Conservation (phyloP, 30 jellyfish, hydroid and myxozoan species). For the Aurelia sp. region DNA sequence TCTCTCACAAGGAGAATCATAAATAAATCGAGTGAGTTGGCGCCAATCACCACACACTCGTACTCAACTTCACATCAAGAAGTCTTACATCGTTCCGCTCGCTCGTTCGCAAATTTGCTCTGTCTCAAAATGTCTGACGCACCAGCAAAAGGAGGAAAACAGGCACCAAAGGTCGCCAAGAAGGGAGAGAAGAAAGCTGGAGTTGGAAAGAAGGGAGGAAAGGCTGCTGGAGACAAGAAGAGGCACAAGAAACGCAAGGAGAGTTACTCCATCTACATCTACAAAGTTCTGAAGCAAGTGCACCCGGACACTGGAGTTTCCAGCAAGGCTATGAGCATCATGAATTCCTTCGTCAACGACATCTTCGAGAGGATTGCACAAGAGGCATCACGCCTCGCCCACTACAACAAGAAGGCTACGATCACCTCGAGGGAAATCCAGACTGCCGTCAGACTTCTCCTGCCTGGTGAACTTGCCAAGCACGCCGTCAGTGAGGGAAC, state of each 20-base stretch:
- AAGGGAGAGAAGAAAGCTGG: slow-evolving; percentile 56
- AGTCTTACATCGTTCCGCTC: no score
- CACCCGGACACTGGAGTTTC: slow-evolving; percentile 91
- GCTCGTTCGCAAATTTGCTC: no score
- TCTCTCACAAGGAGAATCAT: no score
- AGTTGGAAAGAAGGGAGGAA: slow-evolving; percentile 62
- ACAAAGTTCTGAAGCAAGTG: slow-evolving; percentile 89
- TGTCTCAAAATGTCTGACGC: slow-evolving; percentile 35
- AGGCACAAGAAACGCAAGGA: slow-evolving; percentile 66
- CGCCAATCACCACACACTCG: no score
- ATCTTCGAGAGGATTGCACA: slow-evolving; percentile 88
- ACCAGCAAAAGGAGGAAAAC: slow-evolving; percentile 41
- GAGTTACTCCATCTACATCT: slow-evolving; percentile 74
- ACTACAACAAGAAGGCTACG: slow-evolving; percentile 80
- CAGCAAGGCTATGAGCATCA: slow-evolving; percentile 84
- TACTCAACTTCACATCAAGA: no score
- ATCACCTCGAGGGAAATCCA: slow-evolving; percentile 87
- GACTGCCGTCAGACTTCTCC: slow-evolving; percentile 85
- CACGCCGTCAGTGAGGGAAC: slow-evolving; percentile 97
- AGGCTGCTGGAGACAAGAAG: slow-evolving; percentile 35
- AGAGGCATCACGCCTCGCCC: slow-evolving; percentile 90
- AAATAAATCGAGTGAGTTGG: no score
- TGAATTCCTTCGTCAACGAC: slow-evolving; percentile 86
- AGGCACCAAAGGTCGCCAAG: slow-evolving; percentile 65
- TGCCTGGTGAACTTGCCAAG: slow-evolving; percentile 94